A percentile compares a stretch with the other conserved stretches of the same genome.
phyloP scores from a whole-genome alignment of 2,888 invertebrate species.

The Tiliacea citrago region DNA sequence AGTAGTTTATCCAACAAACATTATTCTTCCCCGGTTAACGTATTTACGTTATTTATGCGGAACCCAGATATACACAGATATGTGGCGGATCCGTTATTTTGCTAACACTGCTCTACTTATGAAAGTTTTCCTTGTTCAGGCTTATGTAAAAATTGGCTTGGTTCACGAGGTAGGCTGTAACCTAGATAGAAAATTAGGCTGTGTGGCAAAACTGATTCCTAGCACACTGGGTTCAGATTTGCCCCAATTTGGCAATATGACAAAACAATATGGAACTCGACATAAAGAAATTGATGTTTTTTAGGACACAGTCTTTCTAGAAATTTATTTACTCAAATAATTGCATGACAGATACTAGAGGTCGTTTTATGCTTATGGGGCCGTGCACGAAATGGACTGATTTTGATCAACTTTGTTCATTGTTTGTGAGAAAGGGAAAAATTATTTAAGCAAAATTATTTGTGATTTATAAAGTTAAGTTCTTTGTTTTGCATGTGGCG shows the following conservation, averaged over 20 bases:
- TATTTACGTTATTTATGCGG: slow-evolving; percentile 69
- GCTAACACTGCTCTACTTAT: slow-evolving; percentile 36
- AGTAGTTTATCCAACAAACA: slow-evolving; percentile 70
- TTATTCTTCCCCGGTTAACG: slow-evolving; percentile 66
- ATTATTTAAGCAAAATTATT: too few relatives aligned
- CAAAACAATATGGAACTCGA: not conserved
- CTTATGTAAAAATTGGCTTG: slow-evolving; percentile 44
- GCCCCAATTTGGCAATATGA: not conserved
- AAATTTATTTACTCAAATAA: not conserved
- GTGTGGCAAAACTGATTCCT: slow-evolving; percentile 7
- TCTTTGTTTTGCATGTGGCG: too few relatives aligned
- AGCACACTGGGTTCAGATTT: not conserved
- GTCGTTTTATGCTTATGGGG: too few relatives aligned
- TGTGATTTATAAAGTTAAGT: too few relatives aligned
- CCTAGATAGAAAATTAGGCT: slow-evolving; percentile 40
- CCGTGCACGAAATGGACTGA: too few relatives aligned
- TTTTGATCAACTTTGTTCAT: too few relatives aligned
- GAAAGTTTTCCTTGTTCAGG: slow-evolving; percentile 36
- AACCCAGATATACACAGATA: slow-evolving; percentile 50
- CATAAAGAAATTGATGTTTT: not conserved
- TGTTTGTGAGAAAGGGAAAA: too few relatives aligned
- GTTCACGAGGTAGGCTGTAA: not conserved
- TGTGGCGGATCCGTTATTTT: slow-evolving; percentile 57
- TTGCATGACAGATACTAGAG: not conserved
- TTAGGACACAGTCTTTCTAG: not conserved